Conservation (phyloP, 1,140 invertebrate species). For the Drosophila insularis region DNA sequence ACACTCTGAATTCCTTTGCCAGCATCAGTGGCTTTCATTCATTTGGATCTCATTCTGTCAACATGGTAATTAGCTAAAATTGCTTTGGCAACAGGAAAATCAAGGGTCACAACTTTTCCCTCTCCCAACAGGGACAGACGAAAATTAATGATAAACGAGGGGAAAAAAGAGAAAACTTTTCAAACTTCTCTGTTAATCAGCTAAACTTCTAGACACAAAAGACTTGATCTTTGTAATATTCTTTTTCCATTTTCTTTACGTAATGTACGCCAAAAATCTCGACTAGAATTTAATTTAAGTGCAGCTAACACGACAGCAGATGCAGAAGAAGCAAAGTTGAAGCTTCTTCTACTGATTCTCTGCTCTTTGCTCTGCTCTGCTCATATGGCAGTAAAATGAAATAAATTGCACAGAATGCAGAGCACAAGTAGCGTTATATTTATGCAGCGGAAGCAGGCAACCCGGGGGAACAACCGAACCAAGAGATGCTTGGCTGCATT, state of each 20-base stretch:
- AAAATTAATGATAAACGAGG: slow-evolving; percentile 17
- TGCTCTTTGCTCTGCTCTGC: neutral
- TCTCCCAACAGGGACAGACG: slow-evolving; percentile 16
- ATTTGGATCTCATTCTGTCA: slow-evolving; percentile 53
- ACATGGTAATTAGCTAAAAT: slow-evolving; percentile 69
- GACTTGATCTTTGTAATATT: slow-evolving; percentile 1
- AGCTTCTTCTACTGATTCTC: slow-evolving; percentile 1
- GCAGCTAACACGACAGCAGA: slow-evolving; percentile 23
- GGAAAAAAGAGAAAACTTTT: neutral
- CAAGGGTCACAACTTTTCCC: slow-evolving; percentile 12
- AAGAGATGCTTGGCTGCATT: slow-evolving; percentile 73
- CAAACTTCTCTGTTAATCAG: slow-evolving; percentile 39
- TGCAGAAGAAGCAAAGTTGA: slow-evolving; percentile 16
- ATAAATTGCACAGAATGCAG: slow-evolving; percentile 74
- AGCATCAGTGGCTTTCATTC: slow-evolving; percentile 8
- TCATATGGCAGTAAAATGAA: slow-evolving; percentile 55
- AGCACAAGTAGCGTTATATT: slow-evolving; percentile 75
- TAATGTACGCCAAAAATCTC: slow-evolving; percentile 25
- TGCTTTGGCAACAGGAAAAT: slow-evolving; percentile 47
- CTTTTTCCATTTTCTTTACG: neutral
- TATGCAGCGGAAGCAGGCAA: slow-evolving; percentile 67
- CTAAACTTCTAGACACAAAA: slow-evolving; percentile 21
- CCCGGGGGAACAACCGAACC: slow-evolving; percentile 25
- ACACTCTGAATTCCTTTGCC: neutral
- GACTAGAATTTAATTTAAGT: slow-evolving; percentile 58